Evolutionary conservation across 1,140 invertebrate species (phyloP), one percentile per base, ranked within the genome.

Genomic region (Scaptomyza pallida): DNA sequence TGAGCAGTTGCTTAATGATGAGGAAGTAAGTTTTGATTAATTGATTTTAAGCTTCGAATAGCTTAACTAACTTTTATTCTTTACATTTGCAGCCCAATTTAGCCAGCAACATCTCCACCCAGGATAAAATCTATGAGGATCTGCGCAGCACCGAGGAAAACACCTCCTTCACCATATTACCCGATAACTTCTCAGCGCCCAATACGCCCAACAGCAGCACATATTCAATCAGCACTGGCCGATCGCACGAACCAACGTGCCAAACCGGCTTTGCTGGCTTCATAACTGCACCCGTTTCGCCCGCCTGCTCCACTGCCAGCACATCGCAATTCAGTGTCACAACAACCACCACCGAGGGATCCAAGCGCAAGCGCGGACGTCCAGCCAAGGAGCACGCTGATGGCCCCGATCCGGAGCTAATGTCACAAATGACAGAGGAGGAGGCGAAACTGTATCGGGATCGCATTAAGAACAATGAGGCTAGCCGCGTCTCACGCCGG

Each of bases 381-480:
- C 89, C 89, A 5, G 78, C 89, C 52, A 90, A 90, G 50, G 59
- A 75, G 21, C 89, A 89, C 54, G 80, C 89, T 35, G 89, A 90
- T 26, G 74, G 74, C 26, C 89, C 89, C 26, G 86, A 90, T 52
- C 81, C 75, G 2, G 65, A 72, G 5, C 40, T 75, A 5, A 75
- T 90, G 62, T 52, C 70, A 1, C 44, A 47, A 40, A 72, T 90
- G 75, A 50, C n/a, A 12, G 72, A 75, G 2, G 70, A 75, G 0
- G 76, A 90, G 37, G 55, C 48, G 5, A 90, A 90, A 33, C 41
- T 41, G 5, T 72, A 88, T 23, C 40, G 60, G 26, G 89, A 90
- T 74, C 77, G 89, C 10, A 47, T 86, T 10, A 90, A 89, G 69
- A 90, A 90, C 67, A 90, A 90, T 44, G 89, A 90, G 50, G 89